Evolutionary conservation across 2,797 vertebrate species (phyloP), one percentile per base, ranked within the genome.

Genomic region (Apogon hyalosoma): DNA sequence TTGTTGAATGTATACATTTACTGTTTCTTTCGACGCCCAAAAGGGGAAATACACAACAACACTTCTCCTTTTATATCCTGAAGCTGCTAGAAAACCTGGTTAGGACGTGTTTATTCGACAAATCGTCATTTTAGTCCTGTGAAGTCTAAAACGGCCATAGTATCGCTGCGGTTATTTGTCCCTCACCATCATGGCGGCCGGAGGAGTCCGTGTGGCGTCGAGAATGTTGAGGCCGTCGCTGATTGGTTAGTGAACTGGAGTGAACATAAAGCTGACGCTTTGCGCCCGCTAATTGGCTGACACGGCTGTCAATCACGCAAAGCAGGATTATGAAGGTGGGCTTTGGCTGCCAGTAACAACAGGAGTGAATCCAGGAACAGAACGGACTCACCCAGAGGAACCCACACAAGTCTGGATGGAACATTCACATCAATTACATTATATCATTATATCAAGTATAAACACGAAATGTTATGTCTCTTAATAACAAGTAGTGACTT

Each of bases 181-280:
- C 88, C 88, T 84, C 66, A 92, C 85, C 68, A 92, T 85, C 51
- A 92, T 91, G 90, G 90, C 83, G 21, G 48, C 54, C 6, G 36
- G 39, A 10, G 11, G 18, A 39, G 53, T 12, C 87, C 89, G 61
- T 85, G 74, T 90, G 86, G 86, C 87, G 90, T 90, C 83, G 87
- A 75, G 80, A 75, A 75, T 76, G 65, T 79, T 54, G 45, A 46
- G 57, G 46, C 45, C 24, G 7, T 19, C 36, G 1, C 68, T 83
- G 62, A 92, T 92, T 92, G 91, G 91, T 42, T 42, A 15, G 73
- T 62, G 73, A 79, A 73, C 75, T 81, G 64, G 83, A 90, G 84
- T 83, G 78, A 92, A 89, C 90, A 24, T 87, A 73, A 78, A 65
- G 66, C 80, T 91, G 92, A 92, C 91, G 92, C 92, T 92, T 92